Base-by-base conservation (phyloP, 2,797 vertebrate genomes). In the Neopelma chrysocephalum region DNA sequence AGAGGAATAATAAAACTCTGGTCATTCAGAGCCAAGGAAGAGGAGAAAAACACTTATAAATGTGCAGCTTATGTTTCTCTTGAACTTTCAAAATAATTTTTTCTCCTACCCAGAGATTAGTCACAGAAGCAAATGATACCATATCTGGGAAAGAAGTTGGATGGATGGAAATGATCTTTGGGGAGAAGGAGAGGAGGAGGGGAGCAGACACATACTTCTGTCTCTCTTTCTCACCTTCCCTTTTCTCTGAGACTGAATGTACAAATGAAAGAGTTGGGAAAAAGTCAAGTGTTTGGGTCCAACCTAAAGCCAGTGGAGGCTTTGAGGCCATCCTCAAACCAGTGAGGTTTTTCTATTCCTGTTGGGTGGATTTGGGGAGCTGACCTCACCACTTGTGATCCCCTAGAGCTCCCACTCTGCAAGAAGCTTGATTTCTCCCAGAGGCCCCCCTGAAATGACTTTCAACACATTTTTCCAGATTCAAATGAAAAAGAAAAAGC, bases 31-130 rank as follows among this genome's bases (percentile, higher is more conserved):
- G 78, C 86, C 90, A 94, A 61, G 43, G 71, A 84, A 93, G 73
- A 94, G 26, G 86, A 92, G 86, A 93, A 97, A 96, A 97, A 92
- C 93, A 93, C 86, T 97, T 87, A 54, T 93, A 95, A 97, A 97
- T 92, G 94, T 93, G 85, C 45, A 86, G 90, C 90, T 97, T 96
- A 87, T 91, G 61, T 94, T 90, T 76, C 90, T 95, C 76, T 85
- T 82, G 48, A 91, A 79, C 82, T 95, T 96, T 65, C 85, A 70
- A 95, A 95, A 77, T 87, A 21, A 78, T 95, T 93, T 91, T 95
- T 80, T 92, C 72, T 85, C 77, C 84, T 92, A 66, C 51, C 80
- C 89, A 70, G 89, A 85, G 57, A 91, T 92, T 89, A 93, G 71
- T 88, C 89, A 94, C 89, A 94, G 90, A 93, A 94, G 73, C 88